phyloP scores from a whole-genome alignment of 2,797 vertebrate species.

The Vespertilio murinus region DNA sequence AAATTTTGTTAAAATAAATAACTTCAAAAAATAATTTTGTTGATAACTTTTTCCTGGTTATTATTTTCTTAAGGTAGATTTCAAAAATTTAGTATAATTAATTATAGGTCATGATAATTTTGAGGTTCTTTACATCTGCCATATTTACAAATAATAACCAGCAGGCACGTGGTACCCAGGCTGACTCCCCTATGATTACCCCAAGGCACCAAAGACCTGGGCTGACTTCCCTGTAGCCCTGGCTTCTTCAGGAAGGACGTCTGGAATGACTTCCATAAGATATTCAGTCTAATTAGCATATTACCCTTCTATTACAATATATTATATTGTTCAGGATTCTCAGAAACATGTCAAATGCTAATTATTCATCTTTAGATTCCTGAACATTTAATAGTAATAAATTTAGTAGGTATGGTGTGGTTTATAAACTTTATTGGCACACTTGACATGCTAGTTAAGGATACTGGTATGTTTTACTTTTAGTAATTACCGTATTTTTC shows the following conservation, averaged over 20 bases:
- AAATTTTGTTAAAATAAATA: background rate
- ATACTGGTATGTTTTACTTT: background rate
- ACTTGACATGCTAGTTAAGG: background rate
- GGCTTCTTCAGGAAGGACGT: no score
- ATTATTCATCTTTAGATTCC: background rate
- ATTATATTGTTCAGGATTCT: background rate
- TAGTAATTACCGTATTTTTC: no score
- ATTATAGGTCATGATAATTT: background rate
- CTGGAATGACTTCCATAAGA: no score
- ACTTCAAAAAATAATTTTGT: background rate
- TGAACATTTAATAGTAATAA: background rate
- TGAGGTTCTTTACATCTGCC: background rate
- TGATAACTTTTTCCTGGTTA: background rate
- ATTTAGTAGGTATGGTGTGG: background rate
- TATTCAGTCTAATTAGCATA: no score
- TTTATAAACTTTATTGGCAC: background rate
- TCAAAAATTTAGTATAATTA: background rate
- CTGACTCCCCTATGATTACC: no score
- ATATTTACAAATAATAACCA: background rate
- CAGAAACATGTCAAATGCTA: background rate
- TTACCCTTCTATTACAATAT: no score
- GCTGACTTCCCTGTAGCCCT: no score
- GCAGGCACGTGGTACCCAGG: no score
- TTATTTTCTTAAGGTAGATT: constrained; percentile 34
- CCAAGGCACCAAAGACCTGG: no score